Percentiles rank a stretch among this genome's conserved stretches.
These are phyloP conservation scores for Heterodera schachtii DNA, from an alignment of 1,140 invertebrate species.

Conservation along the genomic window DNA sequence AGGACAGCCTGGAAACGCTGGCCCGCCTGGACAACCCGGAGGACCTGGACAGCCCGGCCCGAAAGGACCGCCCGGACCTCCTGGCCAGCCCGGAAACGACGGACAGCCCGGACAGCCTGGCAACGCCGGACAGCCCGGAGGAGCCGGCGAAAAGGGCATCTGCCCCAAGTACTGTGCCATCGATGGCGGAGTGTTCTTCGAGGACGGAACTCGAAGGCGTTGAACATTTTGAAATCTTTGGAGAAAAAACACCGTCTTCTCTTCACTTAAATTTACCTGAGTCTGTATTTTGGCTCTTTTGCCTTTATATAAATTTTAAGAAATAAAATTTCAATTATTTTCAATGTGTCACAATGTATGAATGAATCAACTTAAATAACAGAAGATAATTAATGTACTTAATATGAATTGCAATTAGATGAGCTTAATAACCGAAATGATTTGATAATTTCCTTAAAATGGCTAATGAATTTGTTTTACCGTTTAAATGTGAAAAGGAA, in stretches of 20 bases:
- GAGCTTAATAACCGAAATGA: too few species aligned
- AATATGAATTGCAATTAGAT: too few species aligned
- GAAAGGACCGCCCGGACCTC: conserved; percentile 45
- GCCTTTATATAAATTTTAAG: neutral
- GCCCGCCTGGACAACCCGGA: conserved; percentile 46
- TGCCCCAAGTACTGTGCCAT: conserved; percentile 64
- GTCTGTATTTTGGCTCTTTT: conserved; percentile 13
- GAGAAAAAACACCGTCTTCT: neutral
- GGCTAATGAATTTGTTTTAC: too few species aligned
- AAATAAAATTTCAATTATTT: conserved; percentile 6
- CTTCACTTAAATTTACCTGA: neutral
- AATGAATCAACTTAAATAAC: too few species aligned
- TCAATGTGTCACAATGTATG: neutral
- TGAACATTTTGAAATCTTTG: neutral
- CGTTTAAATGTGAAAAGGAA: too few species aligned
- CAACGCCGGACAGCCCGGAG: conserved; percentile 40
- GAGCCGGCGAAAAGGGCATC: conserved; percentile 60
- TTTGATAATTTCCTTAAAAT: too few species aligned
- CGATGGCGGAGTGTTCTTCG: conserved; percentile 64
- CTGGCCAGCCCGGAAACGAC: conserved; percentile 50
- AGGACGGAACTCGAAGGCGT: conserved; percentile 50
- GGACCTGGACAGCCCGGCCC: conserved; percentile 41
- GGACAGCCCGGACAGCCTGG: conserved; percentile 51
- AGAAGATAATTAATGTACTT: too few species aligned
- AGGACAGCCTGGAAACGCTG: conserved; percentile 36